Evolutionary conservation across 2,113 vertebrate species (phyloP).

Genomic region (Tamias sibiricus): DNA sequence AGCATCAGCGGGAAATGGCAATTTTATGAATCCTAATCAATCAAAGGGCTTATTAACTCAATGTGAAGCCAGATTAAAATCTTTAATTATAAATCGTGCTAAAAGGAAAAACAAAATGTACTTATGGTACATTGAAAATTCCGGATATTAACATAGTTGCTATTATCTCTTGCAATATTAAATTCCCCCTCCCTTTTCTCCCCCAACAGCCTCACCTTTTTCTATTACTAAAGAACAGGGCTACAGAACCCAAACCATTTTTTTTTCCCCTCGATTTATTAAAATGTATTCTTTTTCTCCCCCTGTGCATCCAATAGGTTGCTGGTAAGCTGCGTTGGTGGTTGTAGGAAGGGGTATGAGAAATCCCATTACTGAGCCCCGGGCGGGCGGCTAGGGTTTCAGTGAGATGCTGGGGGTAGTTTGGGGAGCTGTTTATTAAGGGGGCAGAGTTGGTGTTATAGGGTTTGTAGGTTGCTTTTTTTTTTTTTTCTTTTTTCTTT

Average conservation of each 20-base stretch:
- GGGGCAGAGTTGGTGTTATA: constrained; percentile 71
- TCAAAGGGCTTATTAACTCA: constrained; percentile 94
- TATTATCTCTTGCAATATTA: constrained; percentile 91
- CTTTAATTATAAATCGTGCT: constrained; percentile 94
- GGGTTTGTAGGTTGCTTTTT: neutral
- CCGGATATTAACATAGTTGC: constrained; percentile 93
- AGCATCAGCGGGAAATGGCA: constrained; percentile 91
- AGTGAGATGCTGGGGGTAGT: constrained; percentile 40
- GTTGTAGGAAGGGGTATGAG: constrained; percentile 65
- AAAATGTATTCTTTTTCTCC: constrained; percentile 82
- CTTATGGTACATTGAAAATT: constrained; percentile 91
- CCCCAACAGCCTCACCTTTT: constrained; percentile 87
- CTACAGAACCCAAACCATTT: constrained; percentile 85
- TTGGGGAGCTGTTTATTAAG: constrained; percentile 78
- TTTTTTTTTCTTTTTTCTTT: neutral
- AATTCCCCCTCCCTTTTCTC: constrained; percentile 82
- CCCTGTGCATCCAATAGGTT: constrained; percentile 61
- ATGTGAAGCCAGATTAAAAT: constrained; percentile 94
- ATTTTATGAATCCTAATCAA: constrained; percentile 94
- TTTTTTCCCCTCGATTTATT: constrained; percentile 85
- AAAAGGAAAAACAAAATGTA: constrained; percentile 93
- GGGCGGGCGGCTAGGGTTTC: constrained; percentile 51
- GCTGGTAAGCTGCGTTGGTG: constrained; percentile 75
- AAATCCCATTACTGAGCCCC: constrained; percentile 74
- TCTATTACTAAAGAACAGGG: constrained; percentile 88